phyloP scores from a whole-genome alignment of 2,113 vertebrate species.

The Myxocyprinus asiaticus region DNA sequence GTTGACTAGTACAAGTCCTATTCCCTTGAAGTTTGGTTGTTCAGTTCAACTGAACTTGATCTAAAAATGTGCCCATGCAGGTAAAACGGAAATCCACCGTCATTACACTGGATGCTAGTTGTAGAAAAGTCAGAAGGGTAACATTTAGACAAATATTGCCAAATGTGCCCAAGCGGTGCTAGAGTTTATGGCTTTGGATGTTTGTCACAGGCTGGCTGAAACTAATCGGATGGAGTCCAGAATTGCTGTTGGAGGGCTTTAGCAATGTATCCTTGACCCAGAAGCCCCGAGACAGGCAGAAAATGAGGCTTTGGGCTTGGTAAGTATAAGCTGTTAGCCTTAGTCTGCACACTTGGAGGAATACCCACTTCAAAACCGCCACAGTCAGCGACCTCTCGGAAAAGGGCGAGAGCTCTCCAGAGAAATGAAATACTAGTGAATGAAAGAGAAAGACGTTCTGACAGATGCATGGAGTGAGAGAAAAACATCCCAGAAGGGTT shows the following conservation, averaged over 20 bases:
- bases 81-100: too few relatives aligned
- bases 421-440: conserved; percentile 21
- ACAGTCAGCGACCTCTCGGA: conserved; percentile 43
- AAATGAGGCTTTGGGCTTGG: conserved; percentile 73
- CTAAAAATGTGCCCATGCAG: too few relatives aligned
- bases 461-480: too few relatives aligned
- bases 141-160: conserved; percentile 19
- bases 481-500: too few relatives aligned
- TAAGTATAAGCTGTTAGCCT: conserved; percentile 66
- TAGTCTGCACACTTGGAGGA: conserved; percentile 49
- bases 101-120: too few relatives aligned
- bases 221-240: conserved; percentile 57
- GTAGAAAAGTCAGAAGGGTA: conserved; percentile 12
- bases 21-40: too few relatives aligned
- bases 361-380: conserved; percentile 63
- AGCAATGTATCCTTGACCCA: conserved; percentile 52
- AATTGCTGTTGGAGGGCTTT: conserved; percentile 45
- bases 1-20: too few relatives aligned
- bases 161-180: background rate
- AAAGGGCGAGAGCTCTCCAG: conserved; percentile 24
- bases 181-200: conserved; percentile 43
- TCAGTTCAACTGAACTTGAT: too few relatives aligned
- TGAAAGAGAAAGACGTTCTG: background rate
- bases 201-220: conserved; percentile 18
- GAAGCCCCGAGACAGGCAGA: conserved; percentile 50